Percentiles rank a stretch among this genome's conserved stretches.
Evolutionary conservation across 2,797 vertebrate genomes (phyloP).

Genomic region (Hydrocynus forskahlii): DNA sequence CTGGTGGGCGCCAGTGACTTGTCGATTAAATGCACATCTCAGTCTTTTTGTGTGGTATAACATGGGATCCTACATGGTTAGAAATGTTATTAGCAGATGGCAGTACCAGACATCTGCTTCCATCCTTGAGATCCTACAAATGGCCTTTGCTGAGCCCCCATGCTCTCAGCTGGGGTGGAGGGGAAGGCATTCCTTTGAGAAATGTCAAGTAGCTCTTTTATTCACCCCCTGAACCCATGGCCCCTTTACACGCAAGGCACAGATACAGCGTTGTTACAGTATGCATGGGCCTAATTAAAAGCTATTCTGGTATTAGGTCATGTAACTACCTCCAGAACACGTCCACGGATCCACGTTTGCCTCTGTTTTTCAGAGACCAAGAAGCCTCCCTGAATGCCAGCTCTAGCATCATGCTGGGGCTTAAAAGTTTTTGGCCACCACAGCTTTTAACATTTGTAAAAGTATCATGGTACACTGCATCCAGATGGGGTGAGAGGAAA

Average conservation of each 20-base stretch:
- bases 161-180: too few species aligned
- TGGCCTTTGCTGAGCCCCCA: neutral
- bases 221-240: neutral
- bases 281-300: neutral
- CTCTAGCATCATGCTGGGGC: neutral
- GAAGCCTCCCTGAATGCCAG: neutral
- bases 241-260: neutral
- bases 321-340: neutral
- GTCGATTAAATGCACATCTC: neutral
- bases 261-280: neutral
- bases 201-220: neutral
- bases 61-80: neutral
- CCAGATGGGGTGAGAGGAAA: neutral
- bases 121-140: neutral
- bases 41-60: neutral
- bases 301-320: constrained; percentile 5
- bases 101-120: constrained; percentile 1
- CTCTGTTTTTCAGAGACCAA: neutral
- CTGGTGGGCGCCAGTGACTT: neutral
- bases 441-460: neutral
- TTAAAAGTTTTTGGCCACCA: neutral
- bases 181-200: neutral
- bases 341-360: neutral
- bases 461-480: neutral
- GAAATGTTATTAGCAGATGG: constrained; percentile 13